Base-by-base conservation (phyloP, 2,113 vertebrate genomes). In the Orcinus orca region DNA sequence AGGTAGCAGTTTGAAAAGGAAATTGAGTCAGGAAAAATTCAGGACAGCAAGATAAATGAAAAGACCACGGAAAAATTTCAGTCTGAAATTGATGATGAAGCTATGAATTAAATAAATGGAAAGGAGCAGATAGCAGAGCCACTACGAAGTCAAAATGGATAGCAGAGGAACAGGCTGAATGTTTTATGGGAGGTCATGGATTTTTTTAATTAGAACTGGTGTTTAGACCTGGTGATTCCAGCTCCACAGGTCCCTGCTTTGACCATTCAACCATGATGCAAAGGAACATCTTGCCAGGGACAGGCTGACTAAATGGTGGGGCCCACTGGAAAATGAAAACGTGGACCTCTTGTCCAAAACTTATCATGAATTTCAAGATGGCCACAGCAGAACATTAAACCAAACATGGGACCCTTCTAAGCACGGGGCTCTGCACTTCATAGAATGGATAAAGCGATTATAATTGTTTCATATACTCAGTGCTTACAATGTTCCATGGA, bases 371-470 rank as follows among this genome's bases (percentile, higher is more conserved):
- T 85, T 77, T 38, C 33, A 60, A 41, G 13, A 20, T 15, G 5
- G 31, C 31, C 25, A 38, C 15, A 77, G 18, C 23, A 77, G 70
- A 36, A 38, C 20, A 62, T 33, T 38, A 79, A 79, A 58, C 11
- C 38, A 36, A 60, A 8, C 60, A 4, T 1, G 31, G 31, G 1
- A 3, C 68, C 26, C 36, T 60, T 70, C 23, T 58, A 55, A 47
- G 20, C 7, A 12, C 8, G 58, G 3, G 17, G 25, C 5, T 36
- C 20, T 36, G 1, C 18, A 13, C 47, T 6, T 17, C 5, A 4
- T 10, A 26, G 5, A 33, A 38, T 10, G 62, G 50, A 70, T 70
- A 76, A 92, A 23, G 15, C 23, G 36, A 47, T 29, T 38, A 6
- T 25, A 38, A 36, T 8, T 8, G 4, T 47, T 60, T 38, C 36